These are phyloP conservation scores for Orgyia antiqua DNA, from an alignment of 2,888 invertebrate genomes.

Conservation along the genomic window DNA sequence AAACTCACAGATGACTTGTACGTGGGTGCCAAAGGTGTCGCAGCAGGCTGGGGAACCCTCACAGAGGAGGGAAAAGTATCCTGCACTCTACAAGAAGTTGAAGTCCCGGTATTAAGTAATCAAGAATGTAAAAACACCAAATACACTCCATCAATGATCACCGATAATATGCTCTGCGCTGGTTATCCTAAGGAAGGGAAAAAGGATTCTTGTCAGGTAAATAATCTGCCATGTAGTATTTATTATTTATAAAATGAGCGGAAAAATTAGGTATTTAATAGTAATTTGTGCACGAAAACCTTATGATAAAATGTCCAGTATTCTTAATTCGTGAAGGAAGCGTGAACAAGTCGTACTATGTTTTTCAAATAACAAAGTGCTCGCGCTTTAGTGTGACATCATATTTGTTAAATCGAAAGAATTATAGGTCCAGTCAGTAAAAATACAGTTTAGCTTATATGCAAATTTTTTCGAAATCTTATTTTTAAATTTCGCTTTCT, in stretches of 20 bases:
- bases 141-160: conserved; percentile 90
- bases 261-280: too few relatives aligned
- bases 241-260: not conserved
- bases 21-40: conserved; percentile 84
- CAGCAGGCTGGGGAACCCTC: conserved; percentile 92
- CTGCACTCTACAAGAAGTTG: conserved; percentile 89
- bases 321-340: too few relatives aligned
- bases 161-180: conserved; percentile 93
- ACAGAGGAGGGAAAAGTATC: conserved; percentile 91
- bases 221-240: not conserved
- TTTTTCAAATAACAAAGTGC: too few relatives aligned
- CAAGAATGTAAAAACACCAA: conserved; percentile 86
- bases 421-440: too few relatives aligned
- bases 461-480: too few relatives aligned
- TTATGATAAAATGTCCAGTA: too few relatives aligned
- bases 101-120: conserved; percentile 84
- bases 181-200: conserved; percentile 84
- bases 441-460: too few relatives aligned
- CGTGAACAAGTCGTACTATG: too few relatives aligned
- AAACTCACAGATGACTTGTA: conserved; percentile 79
- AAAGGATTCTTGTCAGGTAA: conserved; percentile 90
- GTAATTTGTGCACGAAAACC: too few relatives aligned
- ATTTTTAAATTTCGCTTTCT: too few relatives aligned
- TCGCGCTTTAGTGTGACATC: too few relatives aligned
- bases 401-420: too few relatives aligned